phyloP scores from a whole-genome alignment of 2,888 invertebrate species.

The Diarsia rubi region DNA sequence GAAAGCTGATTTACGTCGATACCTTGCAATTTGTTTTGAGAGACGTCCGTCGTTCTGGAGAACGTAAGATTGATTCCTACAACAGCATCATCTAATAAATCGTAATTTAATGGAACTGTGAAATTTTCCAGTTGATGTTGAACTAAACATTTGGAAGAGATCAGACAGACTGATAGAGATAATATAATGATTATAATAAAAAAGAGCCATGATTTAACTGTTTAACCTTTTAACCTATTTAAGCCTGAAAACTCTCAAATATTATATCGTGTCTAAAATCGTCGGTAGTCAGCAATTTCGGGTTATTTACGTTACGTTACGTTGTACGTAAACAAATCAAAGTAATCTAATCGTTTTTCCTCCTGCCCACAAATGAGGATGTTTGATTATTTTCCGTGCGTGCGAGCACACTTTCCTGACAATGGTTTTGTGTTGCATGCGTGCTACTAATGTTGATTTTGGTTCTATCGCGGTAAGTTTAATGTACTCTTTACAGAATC shows the following conservation, averaged over 20 bases:
- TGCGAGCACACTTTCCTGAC: conserved; percentile 61
- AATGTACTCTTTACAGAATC: conserved; percentile 22
- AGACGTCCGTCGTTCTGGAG: conserved; percentile 26
- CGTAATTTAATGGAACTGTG: not conserved
- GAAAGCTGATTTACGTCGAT: conserved; percentile 34
- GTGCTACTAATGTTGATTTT: conserved; percentile 42
- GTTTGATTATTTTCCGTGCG: conserved; percentile 65
- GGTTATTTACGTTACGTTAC: conserved; percentile 27
- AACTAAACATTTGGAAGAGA: conserved; percentile 4
- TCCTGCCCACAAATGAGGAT: conserved; percentile 59
- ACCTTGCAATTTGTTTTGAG: conserved; percentile 36
- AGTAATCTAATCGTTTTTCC: conserved; percentile 57
- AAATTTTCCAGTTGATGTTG: conserved; percentile 1
- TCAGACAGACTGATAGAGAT: not conserved
- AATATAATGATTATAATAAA: not conserved
- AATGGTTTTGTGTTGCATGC: conserved; percentile 52
- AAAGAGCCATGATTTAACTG: not conserved
- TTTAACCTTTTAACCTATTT: no score
- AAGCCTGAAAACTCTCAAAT: not conserved
- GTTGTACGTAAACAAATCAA: conserved; percentile 41
- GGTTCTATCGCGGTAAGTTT: conserved; percentile 14
- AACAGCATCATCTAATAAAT: conserved; percentile 8
- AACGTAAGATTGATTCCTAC: conserved; percentile 28
- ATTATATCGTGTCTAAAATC: conserved; percentile 12
- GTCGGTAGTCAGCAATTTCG: conserved; percentile 34